A percentile compares a stretch with the other conserved stretches of the same genome.
Conservation (phyloP, 2,113 vertebrate species). For the Spea multiplicata region DNA sequence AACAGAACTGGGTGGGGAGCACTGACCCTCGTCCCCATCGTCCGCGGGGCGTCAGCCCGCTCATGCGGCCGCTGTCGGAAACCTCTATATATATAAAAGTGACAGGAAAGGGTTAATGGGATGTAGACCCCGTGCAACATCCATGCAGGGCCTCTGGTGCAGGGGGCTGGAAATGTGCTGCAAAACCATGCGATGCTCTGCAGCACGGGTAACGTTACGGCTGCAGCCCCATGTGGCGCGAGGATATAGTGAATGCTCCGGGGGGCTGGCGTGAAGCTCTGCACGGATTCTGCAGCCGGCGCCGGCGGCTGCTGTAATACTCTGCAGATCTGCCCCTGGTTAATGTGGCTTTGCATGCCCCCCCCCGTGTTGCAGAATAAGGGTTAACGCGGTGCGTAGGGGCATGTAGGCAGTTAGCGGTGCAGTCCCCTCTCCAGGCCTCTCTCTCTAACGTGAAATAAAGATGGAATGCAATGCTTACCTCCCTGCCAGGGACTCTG, state of each 20-base stretch:
- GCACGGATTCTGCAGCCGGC: not conserved
- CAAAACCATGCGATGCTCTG: not conserved
- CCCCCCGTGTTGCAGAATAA: not conserved
- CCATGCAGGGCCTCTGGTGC: not conserved
- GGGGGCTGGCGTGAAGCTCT: not conserved
- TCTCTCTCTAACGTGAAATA: slow-evolving; percentile 17
- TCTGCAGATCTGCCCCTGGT: not conserved
- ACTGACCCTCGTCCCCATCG: no score
- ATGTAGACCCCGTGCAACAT: not conserved
- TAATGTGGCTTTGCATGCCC: not conserved
- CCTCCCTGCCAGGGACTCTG: slow-evolving; percentile 18
- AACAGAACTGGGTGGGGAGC: no score
- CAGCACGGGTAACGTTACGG: not conserved
- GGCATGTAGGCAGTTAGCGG: no score
- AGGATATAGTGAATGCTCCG: no score
- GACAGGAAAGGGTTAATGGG: not conserved
- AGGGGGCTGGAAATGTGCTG: not conserved
- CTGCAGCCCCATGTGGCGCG: not conserved
- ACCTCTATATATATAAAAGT: not conserved
- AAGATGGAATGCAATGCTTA: slow-evolving; percentile 37
- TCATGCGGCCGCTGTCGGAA: no score
- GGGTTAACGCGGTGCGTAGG: not conserved
- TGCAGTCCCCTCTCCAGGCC: slow-evolving; percentile 21
- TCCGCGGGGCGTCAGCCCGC: no score
- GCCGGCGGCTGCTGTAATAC: no score